Base-by-base conservation (phyloP, 2,888 invertebrate genomes). In the Nymphalis c-album region DNA sequence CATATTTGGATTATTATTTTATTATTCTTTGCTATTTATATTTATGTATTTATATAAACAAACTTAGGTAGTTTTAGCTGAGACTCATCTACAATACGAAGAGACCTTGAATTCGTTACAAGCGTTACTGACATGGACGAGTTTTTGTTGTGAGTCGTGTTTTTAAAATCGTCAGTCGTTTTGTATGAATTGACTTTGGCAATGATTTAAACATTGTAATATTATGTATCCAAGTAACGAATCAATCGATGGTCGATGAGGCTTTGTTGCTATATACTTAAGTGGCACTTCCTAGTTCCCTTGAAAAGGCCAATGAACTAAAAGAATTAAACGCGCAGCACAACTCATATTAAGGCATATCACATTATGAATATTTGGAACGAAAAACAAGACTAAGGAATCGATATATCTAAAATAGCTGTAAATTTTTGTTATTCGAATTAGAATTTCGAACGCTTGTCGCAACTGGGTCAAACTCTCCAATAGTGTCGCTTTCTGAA, bases 241-340 rank as follows among this genome's bases (percentile, higher is more conserved):
- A 59, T 47, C 62, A 51, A 67, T 57, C 78, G 76, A 69, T 76
- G 78, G 77, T 45, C 67, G 58, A 82, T 78, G 80, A 80, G 69
- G 73, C 73, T 80, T 60, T 61, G 57, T 63, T 74, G 77, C 84
- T 84, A 84, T 85, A 84, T 70, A 76, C 75, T 78, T 77, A 76
- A 73, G 72, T 74, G 76, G 73, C 74, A 78, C 85, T 88, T 88
- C 88, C 87, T 86, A 81, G 86, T 88, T 84, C 80, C 86, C 84
- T 85, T 82, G 84, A 83, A 75, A 78, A 80, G 85, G 82, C 69
- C 82, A 73, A 74, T 77, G 78, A 78, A 76, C 78, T 76, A 81
- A 80, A 82, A 83, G 82, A 84, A 74, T 80, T 81, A 76, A 83
- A 83, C 81, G 80, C 80, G 80, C 78, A 73, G 65, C 53, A 63